A percentile compares a stretch with the other conserved stretches of the same genome.
These are phyloP conservation scores for Cryptotermes secundus DNA, from an alignment of 1,140 invertebrate genomes.

Conservation along the genomic window DNA sequence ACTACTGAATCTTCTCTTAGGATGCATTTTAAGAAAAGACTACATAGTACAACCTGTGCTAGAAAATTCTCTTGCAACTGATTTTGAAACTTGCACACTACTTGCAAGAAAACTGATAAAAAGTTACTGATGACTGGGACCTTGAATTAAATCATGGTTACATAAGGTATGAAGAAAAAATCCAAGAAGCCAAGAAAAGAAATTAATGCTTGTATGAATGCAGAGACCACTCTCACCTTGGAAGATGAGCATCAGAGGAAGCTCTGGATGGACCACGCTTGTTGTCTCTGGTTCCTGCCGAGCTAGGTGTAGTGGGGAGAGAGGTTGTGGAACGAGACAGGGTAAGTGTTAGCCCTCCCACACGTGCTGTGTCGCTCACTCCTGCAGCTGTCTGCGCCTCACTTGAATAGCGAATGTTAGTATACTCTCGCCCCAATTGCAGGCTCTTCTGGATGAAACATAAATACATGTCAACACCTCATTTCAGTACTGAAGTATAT, in stretches of 20 bases:
- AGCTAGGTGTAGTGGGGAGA: constrained; percentile 42
- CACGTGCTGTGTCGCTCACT: neutral
- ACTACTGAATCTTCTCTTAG: too few relatives aligned
- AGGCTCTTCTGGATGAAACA: constrained; percentile 66
- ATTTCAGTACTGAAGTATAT: too few relatives aligned
- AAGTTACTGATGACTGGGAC: too few relatives aligned
- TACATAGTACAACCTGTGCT: too few relatives aligned
- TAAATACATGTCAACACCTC: constrained; percentile 26
- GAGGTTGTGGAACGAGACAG: constrained; percentile 40
- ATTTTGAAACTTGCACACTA: too few relatives aligned
- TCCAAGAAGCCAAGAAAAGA: too few relatives aligned
- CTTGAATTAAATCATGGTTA: too few relatives aligned
- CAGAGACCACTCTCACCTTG: constrained; percentile 32
- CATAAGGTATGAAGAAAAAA: too few relatives aligned
- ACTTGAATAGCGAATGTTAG: constrained; percentile 73
- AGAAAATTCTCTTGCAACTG: too few relatives aligned
- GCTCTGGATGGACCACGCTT: constrained; percentile 37
- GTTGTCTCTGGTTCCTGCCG: constrained; percentile 28
- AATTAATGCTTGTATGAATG: too few relatives aligned
- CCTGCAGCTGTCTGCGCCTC: constrained; percentile 27
- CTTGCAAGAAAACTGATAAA: too few relatives aligned
- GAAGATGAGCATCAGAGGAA: constrained; percentile 37
- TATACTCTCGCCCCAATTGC: constrained; percentile 84
- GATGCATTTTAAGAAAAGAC: too few relatives aligned
- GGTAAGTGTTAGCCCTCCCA: constrained; percentile 35